Conservation (phyloP, 2,113 vertebrate species). For the Ictidomys tridecemlineatus region DNA sequence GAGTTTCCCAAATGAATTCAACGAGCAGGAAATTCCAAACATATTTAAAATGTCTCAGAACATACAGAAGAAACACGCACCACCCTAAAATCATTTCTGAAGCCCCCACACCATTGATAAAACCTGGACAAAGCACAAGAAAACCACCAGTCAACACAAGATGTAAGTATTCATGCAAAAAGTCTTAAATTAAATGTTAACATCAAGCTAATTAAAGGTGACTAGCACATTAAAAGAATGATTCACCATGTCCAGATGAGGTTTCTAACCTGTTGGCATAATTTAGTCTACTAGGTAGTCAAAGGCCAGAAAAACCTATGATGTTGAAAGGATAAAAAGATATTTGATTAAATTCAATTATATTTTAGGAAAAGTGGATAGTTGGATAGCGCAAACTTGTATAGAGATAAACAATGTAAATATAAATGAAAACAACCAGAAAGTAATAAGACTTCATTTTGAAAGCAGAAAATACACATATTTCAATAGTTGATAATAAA, state of each 20-base stretch:
- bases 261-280: neutral
- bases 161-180: neutral
- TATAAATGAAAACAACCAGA: neutral
- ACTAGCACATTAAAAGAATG: neutral
- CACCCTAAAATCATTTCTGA: neutral
- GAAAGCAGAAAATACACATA: neutral
- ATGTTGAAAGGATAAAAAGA: slow-evolving; percentile 1
- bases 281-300: neutral
- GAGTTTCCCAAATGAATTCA: neutral
- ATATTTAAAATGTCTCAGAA: neutral
- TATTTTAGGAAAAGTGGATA: slow-evolving; percentile 9
- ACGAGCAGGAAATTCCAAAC: neutral
- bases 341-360: neutral
- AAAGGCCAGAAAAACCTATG: neutral
- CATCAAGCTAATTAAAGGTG: neutral
- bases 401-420: neutral
- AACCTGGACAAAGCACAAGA: no score
- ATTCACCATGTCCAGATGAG: neutral
- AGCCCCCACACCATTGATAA: neutral
- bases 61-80: neutral
- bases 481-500: slow-evolving; percentile 2
- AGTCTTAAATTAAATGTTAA: neutral
- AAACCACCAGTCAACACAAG: neutral
- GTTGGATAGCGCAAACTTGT: slow-evolving; percentile 6
- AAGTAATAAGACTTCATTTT: neutral